Conservation (phyloP, 2,888 invertebrate genomes). For the Cephus nigrinus region DNA sequence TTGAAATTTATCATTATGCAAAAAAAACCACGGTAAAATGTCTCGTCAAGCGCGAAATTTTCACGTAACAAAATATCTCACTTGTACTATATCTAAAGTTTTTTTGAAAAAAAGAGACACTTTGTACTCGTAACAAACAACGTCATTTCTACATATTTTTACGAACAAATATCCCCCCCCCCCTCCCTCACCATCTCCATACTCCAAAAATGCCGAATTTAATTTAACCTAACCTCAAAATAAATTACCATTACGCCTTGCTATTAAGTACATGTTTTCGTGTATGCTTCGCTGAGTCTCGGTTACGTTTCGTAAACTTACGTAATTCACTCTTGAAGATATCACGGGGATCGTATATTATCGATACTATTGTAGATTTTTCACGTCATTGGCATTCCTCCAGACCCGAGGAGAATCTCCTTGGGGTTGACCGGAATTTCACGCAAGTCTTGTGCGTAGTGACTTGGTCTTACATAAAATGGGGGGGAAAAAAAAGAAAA, state of each 20-base stretch:
- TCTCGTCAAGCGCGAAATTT: background rate
- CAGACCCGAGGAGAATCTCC: constrained; percentile 19
- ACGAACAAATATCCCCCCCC: too few species aligned
- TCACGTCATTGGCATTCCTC: constrained; percentile 35
- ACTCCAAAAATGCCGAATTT: background rate
- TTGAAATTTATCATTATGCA: background rate
- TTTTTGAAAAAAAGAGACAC: background rate
- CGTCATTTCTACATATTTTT: too few species aligned
- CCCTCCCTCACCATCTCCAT: too few species aligned
- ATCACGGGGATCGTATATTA: constrained; percentile 22
- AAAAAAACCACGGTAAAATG: background rate
- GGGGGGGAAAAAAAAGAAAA: background rate
- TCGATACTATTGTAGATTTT: constrained; percentile 32
- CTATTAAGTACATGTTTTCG: constrained; percentile 32
- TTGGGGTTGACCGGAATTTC: background rate
- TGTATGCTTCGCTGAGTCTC: background rate
- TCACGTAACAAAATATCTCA: background rate
- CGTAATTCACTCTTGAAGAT: background rate
- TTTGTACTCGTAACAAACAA: too few species aligned
- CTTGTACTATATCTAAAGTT: background rate
- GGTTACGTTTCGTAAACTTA: background rate
- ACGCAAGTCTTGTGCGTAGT: background rate
- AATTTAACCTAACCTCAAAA: constrained; percentile 7
- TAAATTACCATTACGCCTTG: constrained; percentile 26
- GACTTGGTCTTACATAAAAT: background rate